Conservation (phyloP, 2,888 invertebrate genomes). For the Trilocha varians region DNA sequence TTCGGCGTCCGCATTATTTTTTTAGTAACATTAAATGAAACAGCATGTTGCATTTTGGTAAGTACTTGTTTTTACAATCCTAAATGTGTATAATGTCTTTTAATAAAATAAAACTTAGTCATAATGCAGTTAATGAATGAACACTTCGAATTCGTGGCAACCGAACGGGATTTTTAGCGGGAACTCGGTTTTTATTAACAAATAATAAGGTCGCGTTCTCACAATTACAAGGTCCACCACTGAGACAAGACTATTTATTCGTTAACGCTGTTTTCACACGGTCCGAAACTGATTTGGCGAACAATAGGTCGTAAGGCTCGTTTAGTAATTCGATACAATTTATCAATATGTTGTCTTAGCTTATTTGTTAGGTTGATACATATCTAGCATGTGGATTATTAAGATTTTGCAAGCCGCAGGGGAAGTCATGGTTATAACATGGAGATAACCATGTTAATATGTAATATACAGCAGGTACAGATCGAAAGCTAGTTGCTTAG, state of each 20-base stretch:
- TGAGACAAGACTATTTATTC: conserved; percentile 17
- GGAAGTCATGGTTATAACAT: no score
- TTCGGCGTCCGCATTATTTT: no score
- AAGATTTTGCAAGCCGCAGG: no score
- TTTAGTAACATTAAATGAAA: no score
- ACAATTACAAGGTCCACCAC: conserved; percentile 29
- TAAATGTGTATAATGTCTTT: no score
- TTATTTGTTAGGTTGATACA: conserved; percentile 11
- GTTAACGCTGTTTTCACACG: conserved; percentile 19
- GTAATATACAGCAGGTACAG: no score
- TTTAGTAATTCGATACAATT: conserved; percentile 44
- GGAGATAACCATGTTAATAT: no score
- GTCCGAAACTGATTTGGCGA: conserved; percentile 18
- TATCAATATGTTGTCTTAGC: conserved; percentile 31
- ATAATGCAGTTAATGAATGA: neutral
- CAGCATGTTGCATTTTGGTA: no score
- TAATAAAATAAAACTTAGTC: no score
- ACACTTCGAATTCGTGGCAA: conserved; percentile 7
- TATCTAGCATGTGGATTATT: no score
- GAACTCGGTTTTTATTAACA: conserved; percentile 12
- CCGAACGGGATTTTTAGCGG: conserved; percentile 13
- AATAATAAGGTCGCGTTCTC: conserved; percentile 27
- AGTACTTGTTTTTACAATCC: no score
- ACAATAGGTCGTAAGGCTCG: conserved; percentile 46
- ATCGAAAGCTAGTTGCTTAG: no score